These are phyloP conservation scores for Dolomedes plantarius DNA, from an alignment of 2,888 invertebrate species.

Conservation along the genomic window DNA sequence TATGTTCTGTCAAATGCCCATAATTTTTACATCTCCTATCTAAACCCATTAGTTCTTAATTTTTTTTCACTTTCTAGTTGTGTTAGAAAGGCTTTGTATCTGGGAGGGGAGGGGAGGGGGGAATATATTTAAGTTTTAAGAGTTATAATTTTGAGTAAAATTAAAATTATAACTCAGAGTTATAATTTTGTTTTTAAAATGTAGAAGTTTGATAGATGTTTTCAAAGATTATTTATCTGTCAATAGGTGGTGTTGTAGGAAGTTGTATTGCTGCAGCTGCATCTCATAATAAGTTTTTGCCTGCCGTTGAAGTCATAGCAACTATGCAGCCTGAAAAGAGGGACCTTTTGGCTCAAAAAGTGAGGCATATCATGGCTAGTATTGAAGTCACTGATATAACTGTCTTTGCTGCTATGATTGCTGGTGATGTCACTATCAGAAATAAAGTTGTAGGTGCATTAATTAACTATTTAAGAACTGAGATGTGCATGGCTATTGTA, in stretches of 20 bases:
- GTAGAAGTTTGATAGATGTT: no score
- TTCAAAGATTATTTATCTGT: no score
- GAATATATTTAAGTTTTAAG: no score
- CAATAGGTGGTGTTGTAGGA: constrained; percentile 70
- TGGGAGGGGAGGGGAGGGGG: no score
- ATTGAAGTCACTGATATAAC: constrained; percentile 68
- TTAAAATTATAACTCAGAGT: no score
- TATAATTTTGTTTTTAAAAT: no score
- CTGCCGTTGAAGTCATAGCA: constrained; percentile 66
- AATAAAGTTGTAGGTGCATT: constrained; percentile 47
- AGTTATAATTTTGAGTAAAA: no score
- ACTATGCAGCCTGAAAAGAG: constrained; percentile 52
- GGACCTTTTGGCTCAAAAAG: constrained; percentile 43
- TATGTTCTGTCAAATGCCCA: no score
- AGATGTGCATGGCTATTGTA: constrained; percentile 59
- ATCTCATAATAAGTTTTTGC: constrained; percentile 51
- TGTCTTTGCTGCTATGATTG: constrained; percentile 58
- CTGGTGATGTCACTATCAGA: constrained; percentile 52
- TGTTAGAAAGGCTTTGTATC: no score
- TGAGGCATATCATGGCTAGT: constrained; percentile 49
- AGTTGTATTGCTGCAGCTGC: constrained; percentile 54
- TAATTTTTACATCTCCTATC: no score
- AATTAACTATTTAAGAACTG: constrained; percentile 56
- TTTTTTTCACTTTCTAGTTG: no score
- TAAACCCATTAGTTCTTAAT: no score